Evolutionary conservation across 1,140 invertebrate species (phyloP).

Genomic region (Potamilus streckersoni): DNA sequence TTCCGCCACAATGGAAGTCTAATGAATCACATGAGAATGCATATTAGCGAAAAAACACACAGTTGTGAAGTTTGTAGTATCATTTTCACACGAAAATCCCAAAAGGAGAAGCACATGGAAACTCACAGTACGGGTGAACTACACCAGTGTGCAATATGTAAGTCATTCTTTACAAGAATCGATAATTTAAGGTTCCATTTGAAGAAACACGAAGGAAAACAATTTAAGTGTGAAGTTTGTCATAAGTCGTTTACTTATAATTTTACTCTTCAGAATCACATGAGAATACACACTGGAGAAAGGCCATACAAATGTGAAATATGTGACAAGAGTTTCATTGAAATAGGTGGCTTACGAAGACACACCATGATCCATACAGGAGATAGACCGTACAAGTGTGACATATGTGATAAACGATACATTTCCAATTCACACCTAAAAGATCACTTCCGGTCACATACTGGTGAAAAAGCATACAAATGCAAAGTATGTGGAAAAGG

Average conservation of each 20-base stretch:
- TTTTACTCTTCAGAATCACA: background rate
- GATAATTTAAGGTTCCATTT: background rate
- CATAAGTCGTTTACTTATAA: no score
- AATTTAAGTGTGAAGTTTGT: no score
- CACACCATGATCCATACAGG: conserved; percentile 4
- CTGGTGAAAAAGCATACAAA: conserved; percentile 1
- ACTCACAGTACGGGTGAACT: background rate
- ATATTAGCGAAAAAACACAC: conserved; percentile 6
- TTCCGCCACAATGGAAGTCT: conserved; percentile 1
- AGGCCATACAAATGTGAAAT: conserved; percentile 11
- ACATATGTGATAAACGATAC: conserved; percentile 5
- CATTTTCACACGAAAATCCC: background rate
- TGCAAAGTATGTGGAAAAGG: background rate
- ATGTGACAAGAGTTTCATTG: background rate
- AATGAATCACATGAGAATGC: conserved; percentile 7
- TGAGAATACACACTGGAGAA: conserved; percentile 6
- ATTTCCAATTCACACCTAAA: background rate
- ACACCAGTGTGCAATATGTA: background rate
- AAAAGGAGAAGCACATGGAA: background rate
- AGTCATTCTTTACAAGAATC: background rate
- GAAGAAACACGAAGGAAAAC: no score
- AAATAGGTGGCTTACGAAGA: background rate
- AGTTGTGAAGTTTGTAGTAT: background rate
- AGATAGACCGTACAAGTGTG: conserved; percentile 7
- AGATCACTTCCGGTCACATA: background rate